phyloP scores from a whole-genome alignment of 2,888 invertebrate species.

The Amiota mariae region DNA sequence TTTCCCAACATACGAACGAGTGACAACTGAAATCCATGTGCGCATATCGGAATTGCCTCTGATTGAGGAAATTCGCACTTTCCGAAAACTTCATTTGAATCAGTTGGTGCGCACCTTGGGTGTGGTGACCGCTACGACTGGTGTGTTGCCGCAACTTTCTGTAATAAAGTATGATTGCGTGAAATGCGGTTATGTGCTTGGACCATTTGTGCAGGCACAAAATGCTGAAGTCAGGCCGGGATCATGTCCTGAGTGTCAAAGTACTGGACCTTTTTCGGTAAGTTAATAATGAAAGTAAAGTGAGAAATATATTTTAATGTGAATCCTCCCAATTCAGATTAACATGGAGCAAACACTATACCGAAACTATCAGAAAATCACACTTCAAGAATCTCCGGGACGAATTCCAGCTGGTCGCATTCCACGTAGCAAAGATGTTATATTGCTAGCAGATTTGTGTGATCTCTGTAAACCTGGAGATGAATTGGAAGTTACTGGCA shows the following conservation, averaged over 20 bases:
- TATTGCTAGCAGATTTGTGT: constrained; percentile 94
- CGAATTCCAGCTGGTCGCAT: constrained; percentile 97
- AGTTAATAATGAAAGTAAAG: constrained; percentile 51
- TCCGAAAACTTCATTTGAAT: constrained; percentile 91
- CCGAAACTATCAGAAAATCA: constrained; percentile 98
- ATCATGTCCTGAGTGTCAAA: constrained; percentile 98
- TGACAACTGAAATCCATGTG: constrained; percentile 94
- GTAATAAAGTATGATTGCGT: constrained; percentile 98
- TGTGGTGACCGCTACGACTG: constrained; percentile 96
- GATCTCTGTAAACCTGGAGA: constrained; percentile 99
- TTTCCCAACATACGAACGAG: constrained; percentile 96
- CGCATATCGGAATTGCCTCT: constrained; percentile 95
- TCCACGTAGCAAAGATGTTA: constrained; percentile 97
- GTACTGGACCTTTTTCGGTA: constrained; percentile 93
- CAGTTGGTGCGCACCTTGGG: constrained; percentile 94
- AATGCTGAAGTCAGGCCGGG: constrained; percentile 95
- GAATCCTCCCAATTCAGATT: constrained; percentile 77
- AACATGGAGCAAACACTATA: constrained; percentile 99
- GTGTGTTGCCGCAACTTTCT: constrained; percentile 94
- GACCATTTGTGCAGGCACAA: constrained; percentile 96
- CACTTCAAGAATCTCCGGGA: constrained; percentile 98
- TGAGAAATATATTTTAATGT: background rate
- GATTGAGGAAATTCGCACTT: constrained; percentile 95
- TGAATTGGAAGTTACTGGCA: constrained; percentile 95
- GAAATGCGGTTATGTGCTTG: constrained; percentile 94